A percentile compares a stretch with the other conserved stretches of the same genome.
Evolutionary conservation across 2,113 vertebrate species (phyloP).

Genomic region (Paratilapia polleni): DNA sequence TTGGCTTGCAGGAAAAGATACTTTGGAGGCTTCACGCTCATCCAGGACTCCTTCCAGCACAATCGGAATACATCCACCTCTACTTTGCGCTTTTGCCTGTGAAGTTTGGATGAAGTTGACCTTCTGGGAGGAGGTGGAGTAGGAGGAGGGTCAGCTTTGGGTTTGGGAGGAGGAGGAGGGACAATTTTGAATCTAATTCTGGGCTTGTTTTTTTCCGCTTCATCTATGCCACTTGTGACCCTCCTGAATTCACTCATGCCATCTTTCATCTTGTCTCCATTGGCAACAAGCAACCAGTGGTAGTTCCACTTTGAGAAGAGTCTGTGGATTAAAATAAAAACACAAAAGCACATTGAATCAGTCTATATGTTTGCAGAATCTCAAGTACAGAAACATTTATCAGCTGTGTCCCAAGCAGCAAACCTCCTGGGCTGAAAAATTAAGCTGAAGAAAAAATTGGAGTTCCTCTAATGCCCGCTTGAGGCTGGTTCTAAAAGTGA

Average conservation of each 20-base stretch:
- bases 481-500: too few species aligned
- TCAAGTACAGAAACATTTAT: not conserved
- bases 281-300: conserved; percentile 24
- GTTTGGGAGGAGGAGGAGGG: conserved; percentile 60
- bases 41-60: conserved; percentile 75
- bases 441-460: too few species aligned
- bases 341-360: not conserved
- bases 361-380: not conserved
- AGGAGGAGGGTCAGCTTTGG: conserved; percentile 25
- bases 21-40: conserved; percentile 69
- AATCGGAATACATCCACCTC: conserved; percentile 68
- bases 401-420: not conserved
- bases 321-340: conserved; percentile 30
- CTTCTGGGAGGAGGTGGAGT: conserved; percentile 29
- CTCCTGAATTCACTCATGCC: conserved; percentile 43
- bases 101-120: not conserved
- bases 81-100: conserved; percentile 51
- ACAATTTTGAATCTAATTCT: conserved; percentile 68
- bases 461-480: too few species aligned
- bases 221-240: not conserved
- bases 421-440: not conserved
- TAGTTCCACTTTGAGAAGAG: conserved; percentile 66
- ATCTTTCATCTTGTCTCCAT: conserved; percentile 11
- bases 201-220: conserved; percentile 39
- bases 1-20: conserved; percentile 61